Evolutionary conservation across 2,888 invertebrate species (phyloP), one percentile per base, ranked within the genome.

Genomic region (Pyrocoelia pectoralis): DNA sequence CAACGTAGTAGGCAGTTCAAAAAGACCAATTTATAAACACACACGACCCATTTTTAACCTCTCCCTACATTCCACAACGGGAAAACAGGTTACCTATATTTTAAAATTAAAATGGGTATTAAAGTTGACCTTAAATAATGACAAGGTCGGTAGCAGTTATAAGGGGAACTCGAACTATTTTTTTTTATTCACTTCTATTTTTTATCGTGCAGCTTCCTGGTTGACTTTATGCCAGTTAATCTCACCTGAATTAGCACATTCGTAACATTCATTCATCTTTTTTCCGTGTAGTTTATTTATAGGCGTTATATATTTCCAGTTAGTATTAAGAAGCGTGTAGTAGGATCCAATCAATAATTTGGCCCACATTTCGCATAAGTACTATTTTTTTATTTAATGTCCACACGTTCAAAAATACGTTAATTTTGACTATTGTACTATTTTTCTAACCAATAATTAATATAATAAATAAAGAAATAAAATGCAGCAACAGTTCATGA

Each of bases 61-160:
- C 58, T 65, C 65, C 57, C 56, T 62, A 55, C 66, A 59, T 66
- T 65, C 63, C 55, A 62, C 62, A 61, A 55, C 46, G 6, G 46
- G 61, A 64, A 68, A 72, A 72, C 72, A 70, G 70, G 70, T 72
- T 72, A 68, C 68, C 68, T 63, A 70, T 69, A 69, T 68, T 70
- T 68, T 66, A 65, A 72, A 71, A 68, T 72, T 70, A 68, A 70
- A 71, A 70, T 69, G 70, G 69, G 65, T 65, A 66, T 69, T 66
- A 68, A 67, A 65, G 68, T 33, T 65, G 68, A 67, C 70, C 70
- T 71, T 71, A 69, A 74, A 72, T 71, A 67, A n/a, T 33, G 69
- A 68, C 74, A 73, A 74, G 74, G 74, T 55, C 72, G 70, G 29
- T 43, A 33, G n/a, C 33, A n/a, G n/a, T n/a, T n/a, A n/a, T n/a